Evolutionary conservation across 2,888 invertebrate genomes (phyloP), one percentile per base, ranked within the genome.

Genomic region (Orchesella flavescens): DNA sequence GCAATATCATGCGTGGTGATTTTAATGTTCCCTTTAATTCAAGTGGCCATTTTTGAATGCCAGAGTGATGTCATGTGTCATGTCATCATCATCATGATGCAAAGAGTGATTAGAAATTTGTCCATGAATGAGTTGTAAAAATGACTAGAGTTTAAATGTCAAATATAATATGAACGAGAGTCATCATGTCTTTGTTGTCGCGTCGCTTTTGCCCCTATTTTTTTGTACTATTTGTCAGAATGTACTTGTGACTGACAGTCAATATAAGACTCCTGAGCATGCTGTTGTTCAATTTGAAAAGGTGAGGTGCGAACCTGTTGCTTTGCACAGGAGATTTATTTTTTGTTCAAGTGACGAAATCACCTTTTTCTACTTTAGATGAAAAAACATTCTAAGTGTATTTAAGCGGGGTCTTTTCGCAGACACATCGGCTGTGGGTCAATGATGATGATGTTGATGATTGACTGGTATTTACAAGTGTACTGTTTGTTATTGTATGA

Each of bases 291-390:
- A 34, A n/a, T 65, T 49, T 65, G 53, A 24, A 66, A 53, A 65
- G 7, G 24, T 43, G 49, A 78, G 78, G 78, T 78, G 71, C 69
- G 61, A 78, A 78, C 78, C 69, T 78, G 78, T 78, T 78, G 78
- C 57, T 69, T 71, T 44, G 13, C 66, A n/a, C n/a, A 61, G 46
- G 61, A 73, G 75, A 43, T 49, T 66, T 66, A n/a, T n/a, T 59
- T 68, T 68, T 68, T 34, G 34, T 34, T 46, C 68, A 59, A 55
- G 73, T 75, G 75, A 75, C 63, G 44, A 75, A 66, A 75, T 75
- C 66, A 24, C 75, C 65, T 34, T 66, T 66, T 61, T 59, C 7
- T 9, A 10, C 9, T 61, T 61, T 5, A 24, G 4, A 2, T 49
- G 5, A 49, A 49, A 34, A 34, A 34, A 34, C n/a, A n/a, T n/a